These are phyloP conservation scores for Lottia scabra DNA, from an alignment of 2,888 invertebrate genomes.

Conservation along the genomic window DNA sequence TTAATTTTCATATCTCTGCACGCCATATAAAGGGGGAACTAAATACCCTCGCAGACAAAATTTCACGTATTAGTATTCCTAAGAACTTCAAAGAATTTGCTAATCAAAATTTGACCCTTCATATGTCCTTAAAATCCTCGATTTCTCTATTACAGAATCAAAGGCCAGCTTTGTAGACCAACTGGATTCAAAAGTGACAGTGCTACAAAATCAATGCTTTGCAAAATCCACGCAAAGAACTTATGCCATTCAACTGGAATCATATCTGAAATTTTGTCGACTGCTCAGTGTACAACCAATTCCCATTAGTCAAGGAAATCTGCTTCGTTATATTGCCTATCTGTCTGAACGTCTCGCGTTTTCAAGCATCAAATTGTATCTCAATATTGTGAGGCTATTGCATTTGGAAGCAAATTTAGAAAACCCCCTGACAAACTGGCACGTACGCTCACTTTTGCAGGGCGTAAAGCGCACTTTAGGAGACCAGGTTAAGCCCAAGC, in stretches of 20 bases:
- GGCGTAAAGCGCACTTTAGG: slow-evolving; percentile 6
- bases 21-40: slow-evolving; percentile 7
- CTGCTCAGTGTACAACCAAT: slow-evolving; percentile 7
- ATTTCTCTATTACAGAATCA: slow-evolving; percentile 13
- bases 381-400: slow-evolving; percentile 2
- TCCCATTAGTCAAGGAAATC: neutral
- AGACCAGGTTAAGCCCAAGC: slow-evolving; percentile 7
- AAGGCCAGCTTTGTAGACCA: neutral
- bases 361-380: slow-evolving; percentile 6
- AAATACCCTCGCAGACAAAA: slow-evolving; percentile 15
- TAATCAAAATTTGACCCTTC: too few relatives aligned
- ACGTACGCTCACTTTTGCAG: slow-evolving; percentile 13
- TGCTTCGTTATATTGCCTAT: slow-evolving; percentile 20
- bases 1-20: slow-evolving; percentile 19
- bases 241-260: slow-evolving; percentile 9
- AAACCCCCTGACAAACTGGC: slow-evolving; percentile 8
- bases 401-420: slow-evolving; percentile 9
- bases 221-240: slow-evolving; percentile 19
- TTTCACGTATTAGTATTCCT: slow-evolving; percentile 17
- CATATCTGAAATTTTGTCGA: slow-evolving; percentile 16
- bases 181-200: slow-evolving; percentile 13
- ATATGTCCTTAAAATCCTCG: slow-evolving; percentile 5
- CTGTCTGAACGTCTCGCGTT: slow-evolving; percentile 8
- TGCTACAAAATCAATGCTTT: slow-evolving; percentile 6
- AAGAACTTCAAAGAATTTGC: too few relatives aligned